Evolutionary conservation across 2,888 invertebrate genomes (phyloP), one percentile per base, ranked within the genome.

Genomic region (Spicauda simplicius): DNA sequence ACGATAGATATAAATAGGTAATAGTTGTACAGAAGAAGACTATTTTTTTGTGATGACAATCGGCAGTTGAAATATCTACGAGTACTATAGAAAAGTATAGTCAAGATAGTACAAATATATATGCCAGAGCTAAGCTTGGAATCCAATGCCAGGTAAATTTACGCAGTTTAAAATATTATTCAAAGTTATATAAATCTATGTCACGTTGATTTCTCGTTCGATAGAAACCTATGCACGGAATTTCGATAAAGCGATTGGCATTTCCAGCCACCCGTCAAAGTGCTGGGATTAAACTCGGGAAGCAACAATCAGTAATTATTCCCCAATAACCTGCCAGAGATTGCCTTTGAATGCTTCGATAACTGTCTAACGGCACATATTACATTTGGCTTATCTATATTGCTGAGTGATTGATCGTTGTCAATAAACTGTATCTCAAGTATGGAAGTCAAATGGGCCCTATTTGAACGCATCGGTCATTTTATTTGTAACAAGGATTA

Each of bases 231-330:
- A 66, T 55, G 55, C 55, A 33, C 55, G 66, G 66, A 60, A 66
- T 66, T 66, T 61, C 60, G 66, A 66, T 66, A 66, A 55, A 66
- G 66, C 66, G 48, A 18, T 60, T 59, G 59, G 59, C 45, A 60
- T 66, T 66, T 55, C 55, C 50, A 66, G 54, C 48, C 16, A 56
- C 45, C 55, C 50, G 66, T 50, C 55, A 60, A 54, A 55, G 62
- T 54, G 16, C 19, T 19, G 25, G 45, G 58, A 60, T 66, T 60
- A 66, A 60, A 66, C 60, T 62, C 33, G 14, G 30, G 60, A 16
- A 37, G 19, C 66, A 54, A 50, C 60, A 66, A 61, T 66, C 55
- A 56, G 66, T 66, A 66, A 61, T 66, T 60, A 66, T 55, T 59
- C 45, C 50, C 54, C 53, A 54, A 65, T 59, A 54, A 65, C 53